phyloP scores from a whole-genome alignment of 2,888 invertebrate species.

The Drosophila neotestacea region DNA sequence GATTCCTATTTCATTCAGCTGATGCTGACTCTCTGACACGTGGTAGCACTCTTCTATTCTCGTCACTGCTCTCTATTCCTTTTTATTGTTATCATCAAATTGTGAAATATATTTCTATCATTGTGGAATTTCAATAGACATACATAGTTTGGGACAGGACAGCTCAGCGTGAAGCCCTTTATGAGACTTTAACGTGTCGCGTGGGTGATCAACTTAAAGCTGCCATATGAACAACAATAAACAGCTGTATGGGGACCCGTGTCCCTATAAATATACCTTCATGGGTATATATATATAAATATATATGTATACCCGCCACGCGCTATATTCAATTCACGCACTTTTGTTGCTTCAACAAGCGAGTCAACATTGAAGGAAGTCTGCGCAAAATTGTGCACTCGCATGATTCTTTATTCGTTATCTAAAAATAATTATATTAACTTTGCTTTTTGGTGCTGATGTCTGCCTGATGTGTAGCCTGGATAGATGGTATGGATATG shows the following conservation, averaged over 20 bases:
- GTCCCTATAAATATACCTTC: background rate
- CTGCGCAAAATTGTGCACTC: constrained; percentile 74
- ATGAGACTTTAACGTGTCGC: constrained; percentile 27
- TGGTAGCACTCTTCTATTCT: constrained; percentile 13
- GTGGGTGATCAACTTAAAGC: constrained; percentile 32
- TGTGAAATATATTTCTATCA: constrained; percentile 50
- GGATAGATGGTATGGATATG: constrained; percentile 12
- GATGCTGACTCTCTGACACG: constrained; percentile 14
- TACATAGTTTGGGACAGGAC: constrained; percentile 39
- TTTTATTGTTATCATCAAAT: constrained; percentile 53
- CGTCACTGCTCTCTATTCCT: constrained; percentile 15
- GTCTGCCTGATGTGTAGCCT: constrained; percentile 21
- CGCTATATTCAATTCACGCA: constrained; percentile 39
- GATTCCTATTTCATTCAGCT: constrained; percentile 4
- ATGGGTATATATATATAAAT: background rate
- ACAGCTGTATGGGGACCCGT: constrained; percentile 32
- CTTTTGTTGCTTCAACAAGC: constrained; percentile 53
- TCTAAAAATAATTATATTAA: constrained; percentile 81
- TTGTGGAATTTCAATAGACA: constrained; percentile 36
- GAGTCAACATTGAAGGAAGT: constrained; percentile 34
- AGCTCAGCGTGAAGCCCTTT: constrained; percentile 22
- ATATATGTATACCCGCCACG: background rate
- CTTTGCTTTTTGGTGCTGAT: constrained; percentile 72
- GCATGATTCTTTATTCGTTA: constrained; percentile 79
- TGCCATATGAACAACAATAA: constrained; percentile 34